Conservation (phyloP, 2,113 vertebrate species). For the Sinocyclocheilus anshuiensis region DNA sequence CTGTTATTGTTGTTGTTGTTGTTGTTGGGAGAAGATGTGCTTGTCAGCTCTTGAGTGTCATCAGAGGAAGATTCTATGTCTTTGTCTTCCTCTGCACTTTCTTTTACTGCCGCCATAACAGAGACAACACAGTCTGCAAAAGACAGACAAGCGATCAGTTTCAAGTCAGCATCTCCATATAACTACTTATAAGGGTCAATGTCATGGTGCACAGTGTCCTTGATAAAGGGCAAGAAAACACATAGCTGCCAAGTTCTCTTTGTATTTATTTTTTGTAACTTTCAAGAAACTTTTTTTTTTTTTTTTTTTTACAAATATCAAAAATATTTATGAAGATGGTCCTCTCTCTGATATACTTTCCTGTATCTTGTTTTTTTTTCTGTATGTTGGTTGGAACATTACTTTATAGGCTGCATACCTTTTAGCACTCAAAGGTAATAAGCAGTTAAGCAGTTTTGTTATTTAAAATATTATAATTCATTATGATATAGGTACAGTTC, state of each 20-base stretch:
- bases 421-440: background rate
- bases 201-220: background rate
- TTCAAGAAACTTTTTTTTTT: background rate
- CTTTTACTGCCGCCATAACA: conserved; percentile 83
- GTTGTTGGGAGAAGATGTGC: conserved; percentile 74
- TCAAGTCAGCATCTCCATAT: background rate
- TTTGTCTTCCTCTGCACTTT: conserved; percentile 84
- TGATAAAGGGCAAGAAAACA: background rate
- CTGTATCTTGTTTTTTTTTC: background rate
- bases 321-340: background rate
- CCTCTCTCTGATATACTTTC: background rate
- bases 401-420: background rate
- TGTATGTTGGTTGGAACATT: background rate
- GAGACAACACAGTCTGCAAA: conserved; percentile 47
- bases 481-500: background rate
- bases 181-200: background rate
- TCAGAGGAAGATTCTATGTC: conserved; percentile 65
- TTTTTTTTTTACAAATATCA: background rate
- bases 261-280: background rate
- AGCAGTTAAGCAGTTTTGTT: background rate
- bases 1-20: conserved; percentile 72
- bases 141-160: conserved; percentile 21
- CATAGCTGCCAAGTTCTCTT: background rate
- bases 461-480: background rate
- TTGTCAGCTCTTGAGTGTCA: conserved; percentile 75